phyloP scores from a whole-genome alignment of 2,113 vertebrate genomes.

The Ramphastos sulfuratus region DNA sequence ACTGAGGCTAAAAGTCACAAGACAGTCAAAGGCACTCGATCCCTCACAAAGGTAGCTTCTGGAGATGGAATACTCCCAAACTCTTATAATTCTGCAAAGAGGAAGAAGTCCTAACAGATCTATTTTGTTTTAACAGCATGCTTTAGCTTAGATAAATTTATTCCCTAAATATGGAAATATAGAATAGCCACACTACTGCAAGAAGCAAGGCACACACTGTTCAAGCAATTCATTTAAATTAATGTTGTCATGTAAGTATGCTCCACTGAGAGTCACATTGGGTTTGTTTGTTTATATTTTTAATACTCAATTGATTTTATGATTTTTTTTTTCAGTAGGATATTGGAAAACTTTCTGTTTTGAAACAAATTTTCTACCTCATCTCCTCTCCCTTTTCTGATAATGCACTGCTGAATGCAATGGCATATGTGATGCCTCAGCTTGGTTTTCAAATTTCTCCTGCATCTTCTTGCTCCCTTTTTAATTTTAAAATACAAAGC shows the following conservation, averaged over 20 bases:
- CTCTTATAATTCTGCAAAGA: background rate
- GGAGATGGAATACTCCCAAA: background rate
- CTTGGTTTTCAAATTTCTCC: background rate
- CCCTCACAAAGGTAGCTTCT: background rate
- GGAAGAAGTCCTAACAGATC: background rate
- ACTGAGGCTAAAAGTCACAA: rapidly evolving
- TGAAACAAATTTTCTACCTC: background rate
- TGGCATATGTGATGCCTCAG: background rate
- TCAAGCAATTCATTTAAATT: background rate
- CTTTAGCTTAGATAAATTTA: background rate
- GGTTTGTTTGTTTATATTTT: too few species aligned
- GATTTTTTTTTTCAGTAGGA: background rate
- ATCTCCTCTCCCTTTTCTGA: background rate
- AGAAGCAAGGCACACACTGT: background rate
- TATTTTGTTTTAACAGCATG: background rate
- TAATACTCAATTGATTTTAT: background rate
- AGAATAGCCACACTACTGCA: background rate
- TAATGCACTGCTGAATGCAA: background rate
- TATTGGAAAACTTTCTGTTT: background rate
- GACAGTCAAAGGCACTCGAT: rapidly evolving
- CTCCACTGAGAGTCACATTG: background rate
- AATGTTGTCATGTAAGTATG: background rate
- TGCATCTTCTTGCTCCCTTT: background rate
- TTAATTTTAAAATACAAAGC: background rate
- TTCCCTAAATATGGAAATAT: background rate